A percentile compares a stretch with the other conserved stretches of the same genome.
phyloP scores from a whole-genome alignment of 2,888 invertebrate genomes.

The Entomobrya multifasciata region DNA sequence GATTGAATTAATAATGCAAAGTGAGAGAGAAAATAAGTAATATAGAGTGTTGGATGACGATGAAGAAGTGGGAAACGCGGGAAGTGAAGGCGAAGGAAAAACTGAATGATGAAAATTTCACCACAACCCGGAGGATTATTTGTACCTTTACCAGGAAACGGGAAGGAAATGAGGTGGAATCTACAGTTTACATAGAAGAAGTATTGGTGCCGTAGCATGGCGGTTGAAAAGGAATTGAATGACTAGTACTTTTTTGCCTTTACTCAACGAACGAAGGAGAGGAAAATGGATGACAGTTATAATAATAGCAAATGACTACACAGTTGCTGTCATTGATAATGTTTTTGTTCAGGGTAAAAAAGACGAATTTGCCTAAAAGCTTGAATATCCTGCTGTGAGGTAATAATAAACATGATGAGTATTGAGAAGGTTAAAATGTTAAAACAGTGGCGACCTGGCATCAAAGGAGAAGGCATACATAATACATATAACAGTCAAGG shows the following conservation, averaged over 20 bases:
- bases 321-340: conserved; percentile 11
- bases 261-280: no score
- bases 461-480: no score
- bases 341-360: conserved; percentile 16
- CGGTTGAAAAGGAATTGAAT: neutral
- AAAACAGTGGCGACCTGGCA: conserved; percentile 35
- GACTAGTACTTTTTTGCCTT: conserved; percentile 38
- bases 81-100: neutral
- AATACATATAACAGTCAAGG: no score
- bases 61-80: neutral
- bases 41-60: conserved; percentile 3
- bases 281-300: no score
- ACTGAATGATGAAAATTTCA: neutral
- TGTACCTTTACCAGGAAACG: conserved; percentile 27
- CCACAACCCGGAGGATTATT: no score
- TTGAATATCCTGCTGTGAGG: conserved; percentile 30
- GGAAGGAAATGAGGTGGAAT: neutral
- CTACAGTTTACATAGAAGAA: no score
- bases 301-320: neutral
- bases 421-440: conserved; percentile 52
- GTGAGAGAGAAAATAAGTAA: conserved; percentile 10
- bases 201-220: neutral
- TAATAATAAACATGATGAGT: conserved; percentile 24
- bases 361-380: conserved; percentile 50
- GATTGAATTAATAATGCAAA: conserved; percentile 68